phyloP scores from a whole-genome alignment of 2,888 invertebrate species.

The Tetramorium bicarinatum region DNA sequence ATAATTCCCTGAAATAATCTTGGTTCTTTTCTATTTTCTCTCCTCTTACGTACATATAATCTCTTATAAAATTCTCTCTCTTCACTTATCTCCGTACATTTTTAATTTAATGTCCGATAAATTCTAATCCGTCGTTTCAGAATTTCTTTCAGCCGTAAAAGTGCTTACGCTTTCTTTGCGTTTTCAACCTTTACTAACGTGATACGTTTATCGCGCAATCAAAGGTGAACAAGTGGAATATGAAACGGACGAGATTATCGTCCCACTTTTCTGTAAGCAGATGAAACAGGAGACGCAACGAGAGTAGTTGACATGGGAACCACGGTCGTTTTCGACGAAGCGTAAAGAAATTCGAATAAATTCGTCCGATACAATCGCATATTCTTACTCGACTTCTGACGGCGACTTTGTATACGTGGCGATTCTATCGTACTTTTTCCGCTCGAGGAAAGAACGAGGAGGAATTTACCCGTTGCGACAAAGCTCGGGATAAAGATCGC shows the following conservation, averaged over 20 bases:
- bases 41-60: neutral
- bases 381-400: slow-evolving; percentile 32
- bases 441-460: neutral
- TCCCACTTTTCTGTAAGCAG: slow-evolving; percentile 28
- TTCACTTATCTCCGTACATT: neutral
- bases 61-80: neutral
- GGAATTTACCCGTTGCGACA: slow-evolving; percentile 17
- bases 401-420: slow-evolving; percentile 23
- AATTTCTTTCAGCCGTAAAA: slow-evolving; percentile 21
- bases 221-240: slow-evolving; percentile 3
- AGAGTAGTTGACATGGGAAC: slow-evolving; percentile 21
- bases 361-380: slow-evolving; percentile 58
- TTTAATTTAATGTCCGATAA: neutral
- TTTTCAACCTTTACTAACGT: neutral
- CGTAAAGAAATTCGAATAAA: slow-evolving; percentile 66
- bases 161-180: neutral
- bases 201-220: slow-evolving; percentile 21
- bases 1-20: neutral
- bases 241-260: slow-evolving; percentile 3
- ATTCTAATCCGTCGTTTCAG: neutral
- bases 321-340: slow-evolving; percentile 30
- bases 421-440: slow-evolving; percentile 27
- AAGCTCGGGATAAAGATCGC: slow-evolving; percentile 13
- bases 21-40: neutral
- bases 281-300: slow-evolving; percentile 46